These are phyloP conservation scores for Probosciger aterrimus DNA, from an alignment of 2,113 vertebrate genomes.

Conservation along the genomic window DNA sequence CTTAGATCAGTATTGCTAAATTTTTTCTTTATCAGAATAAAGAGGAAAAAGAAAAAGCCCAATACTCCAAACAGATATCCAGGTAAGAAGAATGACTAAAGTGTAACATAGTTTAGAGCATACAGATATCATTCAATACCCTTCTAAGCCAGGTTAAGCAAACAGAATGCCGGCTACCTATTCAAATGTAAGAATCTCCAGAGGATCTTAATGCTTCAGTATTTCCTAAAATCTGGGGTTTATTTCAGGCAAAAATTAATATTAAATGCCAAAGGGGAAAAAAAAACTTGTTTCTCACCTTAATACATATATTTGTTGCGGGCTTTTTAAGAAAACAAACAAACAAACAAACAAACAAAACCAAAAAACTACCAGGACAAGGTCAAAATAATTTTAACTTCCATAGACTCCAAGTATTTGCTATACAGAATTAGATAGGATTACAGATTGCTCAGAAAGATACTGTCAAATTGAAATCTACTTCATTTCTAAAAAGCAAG, in stretches of 20 bases:
- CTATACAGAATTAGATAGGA: neutral
- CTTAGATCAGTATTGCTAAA: neutral
- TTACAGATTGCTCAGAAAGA: neutral
- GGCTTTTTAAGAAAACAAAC: fast-evolving
- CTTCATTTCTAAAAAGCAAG: neutral
- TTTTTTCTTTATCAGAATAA: neutral
- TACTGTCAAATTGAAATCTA: neutral
- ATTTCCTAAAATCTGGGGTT: neutral
- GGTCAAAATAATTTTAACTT: neutral
- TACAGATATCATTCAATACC: neutral
- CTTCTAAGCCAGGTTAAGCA: neutral
- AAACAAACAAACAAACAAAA: neutral
- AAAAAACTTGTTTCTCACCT: neutral
- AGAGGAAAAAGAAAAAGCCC: neutral
- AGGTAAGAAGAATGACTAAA: neutral
- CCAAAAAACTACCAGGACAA: neutral
- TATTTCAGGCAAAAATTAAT: neutral
- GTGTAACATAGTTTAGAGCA: neutral
- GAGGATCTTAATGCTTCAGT: neutral
- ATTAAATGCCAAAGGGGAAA: neutral
- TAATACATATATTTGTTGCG: neutral
- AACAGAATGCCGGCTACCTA: neutral
- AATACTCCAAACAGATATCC: neutral
- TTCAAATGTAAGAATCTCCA: neutral
- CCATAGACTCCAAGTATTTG: neutral